Base-by-base conservation (phyloP, 2,113 vertebrate species). In the Grantiella picta region DNA sequence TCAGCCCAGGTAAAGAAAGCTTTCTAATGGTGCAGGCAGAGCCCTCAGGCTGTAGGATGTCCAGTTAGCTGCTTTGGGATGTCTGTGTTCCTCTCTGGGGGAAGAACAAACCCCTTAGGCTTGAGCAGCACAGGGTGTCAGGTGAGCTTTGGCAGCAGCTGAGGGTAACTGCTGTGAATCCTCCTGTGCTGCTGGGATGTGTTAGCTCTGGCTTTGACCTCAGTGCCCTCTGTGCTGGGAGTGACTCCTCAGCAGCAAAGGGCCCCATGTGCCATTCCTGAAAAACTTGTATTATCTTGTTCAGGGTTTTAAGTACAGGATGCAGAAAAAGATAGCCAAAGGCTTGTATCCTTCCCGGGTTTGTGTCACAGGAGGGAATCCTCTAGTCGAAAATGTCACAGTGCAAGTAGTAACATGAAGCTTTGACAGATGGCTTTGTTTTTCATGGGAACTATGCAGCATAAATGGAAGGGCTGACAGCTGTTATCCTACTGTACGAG, bases 251-350 rank as follows among this genome's bases (percentile, higher is more conserved):
- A 71, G 92, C 69, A 71, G 75, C 47, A 44, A 38, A 92, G 78
- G 83, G 65, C 81, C 45, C 54, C 15, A 0, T 23, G n/a, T 19
- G 7, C 75, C 35, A 12, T 86, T 94, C 82, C 72, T 83, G 82
- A 86, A 90, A 92, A 82, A 65, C 79, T 57, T 40, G 75, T 80
- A 27, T 56, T 52, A 4, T 27, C 79, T 69, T 69, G 36, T 79
- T 88, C 40, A 16, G 28, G 33, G 64, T 15, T 77, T 54, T 29
- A 77, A 69, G 53, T 70, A 60, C 68, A 90, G 76, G 71, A 86
- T 95, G 76, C 21, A 73, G 70, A 92, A 95, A 93, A 82, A 15
- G 56, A 88, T 78, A 92, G 94, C 94, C 72, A 33, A 90, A 49
- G 89, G 92, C 82, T 53, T n/a, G 4, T 54, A 0, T 81, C 28